These are phyloP conservation scores for Metallyticus violacea DNA, from an alignment of 2,888 invertebrate species.

Conservation along the genomic window DNA sequence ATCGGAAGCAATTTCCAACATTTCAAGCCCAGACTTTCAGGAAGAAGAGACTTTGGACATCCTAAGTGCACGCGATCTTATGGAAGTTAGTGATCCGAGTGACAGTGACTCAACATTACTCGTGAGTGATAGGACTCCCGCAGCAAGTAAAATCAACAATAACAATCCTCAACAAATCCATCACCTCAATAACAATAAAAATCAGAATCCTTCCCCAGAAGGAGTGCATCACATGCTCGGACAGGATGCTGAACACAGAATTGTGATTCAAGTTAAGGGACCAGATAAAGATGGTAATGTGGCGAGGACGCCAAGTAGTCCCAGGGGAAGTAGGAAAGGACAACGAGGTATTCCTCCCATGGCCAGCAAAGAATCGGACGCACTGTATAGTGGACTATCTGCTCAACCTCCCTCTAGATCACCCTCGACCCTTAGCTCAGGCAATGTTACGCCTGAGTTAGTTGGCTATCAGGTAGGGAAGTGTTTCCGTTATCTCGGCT, in stretches of 20 bases:
- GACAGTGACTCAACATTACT: conserved; percentile 86
- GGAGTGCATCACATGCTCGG: not conserved
- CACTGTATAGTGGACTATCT: conserved; percentile 6
- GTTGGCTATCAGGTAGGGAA: conserved; percentile 57
- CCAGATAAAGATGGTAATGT: conserved; percentile 28
- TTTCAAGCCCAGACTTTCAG: conserved; percentile 86
- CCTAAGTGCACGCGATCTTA: conserved; percentile 71
- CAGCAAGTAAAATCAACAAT: not conserved
- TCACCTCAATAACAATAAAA: conserved; percentile 18
- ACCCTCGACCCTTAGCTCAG: conserved; percentile 23
- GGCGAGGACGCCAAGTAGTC: conserved; percentile 17
- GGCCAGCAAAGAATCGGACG: conserved; percentile 13
- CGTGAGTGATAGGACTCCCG: conserved; percentile 54
- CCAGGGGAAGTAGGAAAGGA: not conserved
- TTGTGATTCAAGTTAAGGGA: conserved; percentile 76
- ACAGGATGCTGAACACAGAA: conserved; percentile 63
- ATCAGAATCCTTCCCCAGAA: conserved; percentile 12
- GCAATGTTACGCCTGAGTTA: conserved; percentile 51
- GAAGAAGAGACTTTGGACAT: conserved; percentile 82
- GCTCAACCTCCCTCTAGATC: conserved; percentile 15
- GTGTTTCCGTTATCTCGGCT: too few relatives aligned
- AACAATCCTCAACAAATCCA: conserved; percentile 3
- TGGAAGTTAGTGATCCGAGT: conserved; percentile 85
- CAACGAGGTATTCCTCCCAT: conserved; percentile 3
- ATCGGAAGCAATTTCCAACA: conserved; percentile 84